A percentile compares a stretch with the other conserved stretches of the same genome.
phyloP scores from a whole-genome alignment of 2,113 vertebrate species.

The Fregata magnificens region DNA sequence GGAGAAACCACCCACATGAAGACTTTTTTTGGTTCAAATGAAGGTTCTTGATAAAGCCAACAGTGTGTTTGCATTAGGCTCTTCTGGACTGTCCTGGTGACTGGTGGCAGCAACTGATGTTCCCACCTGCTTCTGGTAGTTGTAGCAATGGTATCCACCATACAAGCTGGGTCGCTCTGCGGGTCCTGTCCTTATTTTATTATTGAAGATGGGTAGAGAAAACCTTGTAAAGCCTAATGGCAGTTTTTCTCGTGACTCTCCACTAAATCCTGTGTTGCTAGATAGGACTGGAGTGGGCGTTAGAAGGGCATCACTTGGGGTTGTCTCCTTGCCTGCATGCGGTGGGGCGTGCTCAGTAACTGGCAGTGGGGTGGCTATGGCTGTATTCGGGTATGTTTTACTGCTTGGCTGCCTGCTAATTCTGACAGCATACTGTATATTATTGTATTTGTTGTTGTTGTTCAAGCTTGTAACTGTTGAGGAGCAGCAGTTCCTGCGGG shows the following conservation, averaged over 20 bases:
- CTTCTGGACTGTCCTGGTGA: not conserved
- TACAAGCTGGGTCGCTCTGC: accelerated
- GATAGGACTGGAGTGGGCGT: accelerated
- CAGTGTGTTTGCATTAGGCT: not conserved
- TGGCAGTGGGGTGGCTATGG: not conserved
- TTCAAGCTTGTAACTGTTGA: slow-evolving; percentile 74
- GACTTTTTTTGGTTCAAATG: not conserved
- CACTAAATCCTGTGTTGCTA: not conserved
- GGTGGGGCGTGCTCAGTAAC: not conserved
- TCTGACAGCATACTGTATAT: not conserved
- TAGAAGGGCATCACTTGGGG: not conserved
- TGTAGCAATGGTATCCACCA: not conserved
- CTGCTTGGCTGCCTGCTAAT: not conserved
- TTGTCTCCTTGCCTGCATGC: not conserved
- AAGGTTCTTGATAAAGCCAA: not conserved
- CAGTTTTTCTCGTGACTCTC: not conserved
- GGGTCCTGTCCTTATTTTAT: not conserved
- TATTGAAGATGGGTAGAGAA: not conserved
- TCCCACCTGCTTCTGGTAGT: not conserved
- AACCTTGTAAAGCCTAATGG: not conserved
- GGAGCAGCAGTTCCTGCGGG: slow-evolving; percentile 61
- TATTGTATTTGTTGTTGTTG: not conserved
- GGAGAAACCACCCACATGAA: not conserved
- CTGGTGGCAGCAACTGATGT: not conserved
- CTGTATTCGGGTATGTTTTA: not conserved